A percentile compares a stretch with the other conserved stretches of the same genome.
phyloP scores from a whole-genome alignment of 2,113 vertebrate species.

The Bothrops jararaca region DNA sequence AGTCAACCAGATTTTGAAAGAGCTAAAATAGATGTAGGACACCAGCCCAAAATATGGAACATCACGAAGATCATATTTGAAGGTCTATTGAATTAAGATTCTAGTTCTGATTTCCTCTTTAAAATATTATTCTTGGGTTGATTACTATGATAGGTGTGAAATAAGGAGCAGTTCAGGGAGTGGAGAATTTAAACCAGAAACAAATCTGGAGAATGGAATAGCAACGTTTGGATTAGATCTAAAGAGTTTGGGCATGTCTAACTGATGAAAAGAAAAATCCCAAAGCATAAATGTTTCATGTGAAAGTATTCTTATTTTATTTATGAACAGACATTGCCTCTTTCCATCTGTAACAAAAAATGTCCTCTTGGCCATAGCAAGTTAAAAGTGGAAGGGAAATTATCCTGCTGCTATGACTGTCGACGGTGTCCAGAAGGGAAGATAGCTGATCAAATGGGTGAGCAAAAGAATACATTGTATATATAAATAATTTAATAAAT shows the following conservation, averaged over 20 bases:
- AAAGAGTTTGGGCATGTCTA: neutral
- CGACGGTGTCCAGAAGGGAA: neutral
- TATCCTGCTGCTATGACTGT: neutral
- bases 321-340: neutral
- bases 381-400: neutral
- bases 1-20: no score
- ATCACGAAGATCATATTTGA: neutral
- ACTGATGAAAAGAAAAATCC: neutral
- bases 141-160: neutral
- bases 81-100: neutral
- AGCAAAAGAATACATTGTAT: neutral
- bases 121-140: neutral
- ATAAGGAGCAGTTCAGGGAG: neutral
- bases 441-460: neutral
- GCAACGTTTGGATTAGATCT: neutral
- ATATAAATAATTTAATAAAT: neutral
- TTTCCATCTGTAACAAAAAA: neutral
- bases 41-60: neutral
- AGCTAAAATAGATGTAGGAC: neutral
- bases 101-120: neutral
- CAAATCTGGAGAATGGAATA: neutral
- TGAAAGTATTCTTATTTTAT: no score
- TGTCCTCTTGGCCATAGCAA: neutral
- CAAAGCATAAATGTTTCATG: neutral
- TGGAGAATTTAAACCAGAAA: neutral